phyloP scores from a whole-genome alignment of 2,113 vertebrate genomes.

The Pseudorectes ferrugineus region DNA sequence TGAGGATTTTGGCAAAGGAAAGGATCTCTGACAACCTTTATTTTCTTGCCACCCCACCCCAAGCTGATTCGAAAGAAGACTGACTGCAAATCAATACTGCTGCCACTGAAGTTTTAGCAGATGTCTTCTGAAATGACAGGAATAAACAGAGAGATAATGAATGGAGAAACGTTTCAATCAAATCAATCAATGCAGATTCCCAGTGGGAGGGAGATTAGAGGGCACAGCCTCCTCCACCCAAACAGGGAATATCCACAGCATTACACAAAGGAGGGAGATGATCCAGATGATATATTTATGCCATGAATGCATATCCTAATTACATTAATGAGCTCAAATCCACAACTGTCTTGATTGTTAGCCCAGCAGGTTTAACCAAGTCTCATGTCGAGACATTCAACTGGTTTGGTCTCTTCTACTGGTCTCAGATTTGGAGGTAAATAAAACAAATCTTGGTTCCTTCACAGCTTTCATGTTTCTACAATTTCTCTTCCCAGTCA shows the following conservation, averaged over 20 bases:
- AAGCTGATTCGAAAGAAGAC: background rate
- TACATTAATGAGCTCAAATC: background rate
- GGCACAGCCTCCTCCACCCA: background rate
- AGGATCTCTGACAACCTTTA: background rate
- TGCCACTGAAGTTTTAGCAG: background rate
- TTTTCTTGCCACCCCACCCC: background rate
- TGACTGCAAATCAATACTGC: background rate
- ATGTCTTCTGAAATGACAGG: background rate
- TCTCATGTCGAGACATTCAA: background rate
- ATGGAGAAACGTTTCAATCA: background rate
- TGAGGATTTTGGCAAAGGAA: background rate
- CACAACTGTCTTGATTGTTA: background rate
- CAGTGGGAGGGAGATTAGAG: background rate
- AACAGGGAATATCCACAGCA: rapidly evolving
- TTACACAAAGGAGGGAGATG: background rate
- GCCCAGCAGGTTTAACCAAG: background rate
- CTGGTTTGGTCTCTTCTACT: background rate
- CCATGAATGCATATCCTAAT: background rate
- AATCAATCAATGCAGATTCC: background rate
- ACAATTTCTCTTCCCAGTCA: background rate
- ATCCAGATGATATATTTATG: background rate
- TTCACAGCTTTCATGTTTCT: background rate
- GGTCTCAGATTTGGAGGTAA: background rate
- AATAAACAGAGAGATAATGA: background rate
- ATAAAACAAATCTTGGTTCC: background rate